Base-by-base conservation (phyloP, 1,140 invertebrate species). In the Bombus balteatus region DNA sequence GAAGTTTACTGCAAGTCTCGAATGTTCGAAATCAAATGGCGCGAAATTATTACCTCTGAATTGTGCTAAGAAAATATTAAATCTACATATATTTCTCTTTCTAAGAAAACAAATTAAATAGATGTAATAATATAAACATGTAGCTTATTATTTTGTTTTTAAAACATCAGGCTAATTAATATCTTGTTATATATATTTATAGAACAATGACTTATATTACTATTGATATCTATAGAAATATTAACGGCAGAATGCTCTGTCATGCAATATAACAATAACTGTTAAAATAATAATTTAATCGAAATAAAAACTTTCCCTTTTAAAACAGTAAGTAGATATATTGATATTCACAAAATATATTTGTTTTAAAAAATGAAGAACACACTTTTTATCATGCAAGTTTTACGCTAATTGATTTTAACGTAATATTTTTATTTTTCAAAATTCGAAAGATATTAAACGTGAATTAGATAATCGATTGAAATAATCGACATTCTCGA, bases 1-100 rank as follows among this genome's bases (percentile, higher is more conserved):
- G 68, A 88, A 88, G 83, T 83, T 86, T 37, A 39, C 85, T 82
- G 84, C 86, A 71, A 74, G 70, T 85, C 78, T 73, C 70, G 77
- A 74, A 80, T 81, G 73, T 66, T 85, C 81, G 74, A 68, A 80
- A 74, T 84, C 47, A 73, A 37, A 72, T 84, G 83, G 78, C 82
- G 77, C 75, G 62, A 81, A 70, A 62, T 70, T 66, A 39, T 57
- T 47, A 59, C 53, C 34, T 53, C 28, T 22, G 71, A 73, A 57
- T 8, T 59, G 12, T 22, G 32, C 28, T 47, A 25, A 43, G 41
- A 59, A 43, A 57, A 57, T 34, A 28, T 53, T 37, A 71, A 22
- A 59, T 22, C 15, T 22, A n/a, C 13, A 71, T 47, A 34, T 32
- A 62, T n/a, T 37, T 65, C 13, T 43, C 37, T 62, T 18, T 43